Conservation (phyloP, 2,888 invertebrate genomes). For the Galerucella nymphaeae region DNA sequence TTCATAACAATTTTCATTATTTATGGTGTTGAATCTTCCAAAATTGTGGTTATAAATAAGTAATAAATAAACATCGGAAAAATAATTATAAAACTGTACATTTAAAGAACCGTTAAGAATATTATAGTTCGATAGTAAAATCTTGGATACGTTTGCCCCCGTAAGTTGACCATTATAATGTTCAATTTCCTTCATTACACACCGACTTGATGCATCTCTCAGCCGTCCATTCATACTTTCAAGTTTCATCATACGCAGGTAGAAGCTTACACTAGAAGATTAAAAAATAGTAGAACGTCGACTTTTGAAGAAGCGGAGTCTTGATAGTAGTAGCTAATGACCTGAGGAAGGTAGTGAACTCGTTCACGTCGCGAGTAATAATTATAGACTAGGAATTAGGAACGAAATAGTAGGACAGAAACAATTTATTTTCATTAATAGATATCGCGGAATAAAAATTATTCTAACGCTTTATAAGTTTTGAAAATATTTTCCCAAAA, state of each 20-base stretch:
- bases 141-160: neutral
- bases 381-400: neutral
- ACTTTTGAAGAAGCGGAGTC: slow-evolving; percentile 4
- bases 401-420: neutral
- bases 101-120: neutral
- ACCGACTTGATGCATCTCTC: slow-evolving; percentile 1
- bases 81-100: neutral
- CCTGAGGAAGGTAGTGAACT: slow-evolving; percentile 13
- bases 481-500: no score
- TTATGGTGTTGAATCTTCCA: no score
- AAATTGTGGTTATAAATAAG: no score
- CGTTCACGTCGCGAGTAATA: neutral
- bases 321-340: slow-evolving; percentile 13
- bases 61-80: no score
- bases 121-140: neutral
- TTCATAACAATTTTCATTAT: no score
- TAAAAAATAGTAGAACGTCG: neutral
- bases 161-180: slow-evolving; percentile 2
- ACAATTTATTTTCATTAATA: neutral
- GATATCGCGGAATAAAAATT: no score
- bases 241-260: slow-evolving; percentile 13
- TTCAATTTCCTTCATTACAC: slow-evolving; percentile 8
- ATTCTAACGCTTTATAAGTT: no score
- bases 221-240: slow-evolving; percentile 8
- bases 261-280: neutral